These are phyloP conservation scores for Ectemnius continuus DNA, from an alignment of 2,888 invertebrate genomes.

Conservation along the genomic window DNA sequence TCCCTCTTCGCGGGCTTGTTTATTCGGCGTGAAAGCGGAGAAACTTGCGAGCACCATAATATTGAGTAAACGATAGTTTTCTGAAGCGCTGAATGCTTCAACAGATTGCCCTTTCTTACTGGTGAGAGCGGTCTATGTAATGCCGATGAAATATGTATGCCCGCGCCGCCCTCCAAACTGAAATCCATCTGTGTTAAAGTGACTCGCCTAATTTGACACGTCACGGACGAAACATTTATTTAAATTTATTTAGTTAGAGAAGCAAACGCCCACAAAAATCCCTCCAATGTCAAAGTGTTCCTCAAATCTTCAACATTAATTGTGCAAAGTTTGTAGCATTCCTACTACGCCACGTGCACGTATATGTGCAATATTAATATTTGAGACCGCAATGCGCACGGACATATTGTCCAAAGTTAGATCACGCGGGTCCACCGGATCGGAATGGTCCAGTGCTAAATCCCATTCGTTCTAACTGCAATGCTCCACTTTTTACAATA, in stretches of 20 bases:
- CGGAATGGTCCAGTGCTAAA: not conserved
- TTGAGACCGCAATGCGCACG: conserved; percentile 1
- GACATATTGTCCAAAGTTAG: not conserved
- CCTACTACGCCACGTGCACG: conserved; percentile 1
- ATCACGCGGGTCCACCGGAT: not conserved
- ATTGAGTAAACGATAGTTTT: conserved; percentile 9
- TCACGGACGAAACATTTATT: conserved; percentile 10
- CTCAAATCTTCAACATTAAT: conserved; percentile 22
- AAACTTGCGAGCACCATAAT: conserved; percentile 4
- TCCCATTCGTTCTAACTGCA: too few relatives aligned
- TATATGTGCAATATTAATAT: conserved; percentile 22
- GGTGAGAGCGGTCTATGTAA: too few relatives aligned
- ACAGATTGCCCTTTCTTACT: too few relatives aligned
- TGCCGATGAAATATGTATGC: too few relatives aligned
- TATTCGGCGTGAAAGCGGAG: not conserved
- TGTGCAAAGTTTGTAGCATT: not conserved
- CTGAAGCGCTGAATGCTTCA: not conserved
- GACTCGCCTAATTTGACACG: not conserved
- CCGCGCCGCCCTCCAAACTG: too few relatives aligned
- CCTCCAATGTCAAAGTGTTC: conserved; percentile 22
- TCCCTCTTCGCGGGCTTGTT: conserved; percentile 3
- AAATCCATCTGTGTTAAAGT: not conserved
- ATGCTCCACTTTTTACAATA: too few relatives aligned
- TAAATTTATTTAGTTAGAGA: not conserved
- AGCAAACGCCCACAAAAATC: conserved; percentile 19